Base-by-base conservation (phyloP, 1,140 invertebrate genomes). In the Cepaea nemoralis region DNA sequence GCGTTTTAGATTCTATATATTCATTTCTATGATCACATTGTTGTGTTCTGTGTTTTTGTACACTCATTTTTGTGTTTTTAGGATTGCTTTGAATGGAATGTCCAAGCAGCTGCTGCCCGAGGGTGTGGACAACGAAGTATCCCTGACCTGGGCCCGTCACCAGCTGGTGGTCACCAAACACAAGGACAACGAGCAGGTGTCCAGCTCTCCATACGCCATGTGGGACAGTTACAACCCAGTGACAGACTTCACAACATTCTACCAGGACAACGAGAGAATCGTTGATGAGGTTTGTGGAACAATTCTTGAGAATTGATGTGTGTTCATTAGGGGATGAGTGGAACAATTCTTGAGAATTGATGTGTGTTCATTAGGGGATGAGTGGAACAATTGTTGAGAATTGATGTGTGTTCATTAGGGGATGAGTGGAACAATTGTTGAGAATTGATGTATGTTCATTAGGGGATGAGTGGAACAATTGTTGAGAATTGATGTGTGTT, bases 81-180 rank as follows among this genome's bases (percentile, higher is more conserved):
- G 83, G 81, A 71, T 86, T 16, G 35, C 82, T 24, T n/a, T 83
- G 1, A 76, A 84, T 37, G 82, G 82, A 39, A 83, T 84, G 67
- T 80, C 80, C 5, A 87, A 89, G 78, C 84, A 87, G 59, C 39
- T 90, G 12, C 70, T 89, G 10, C 86, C 89, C 10, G 80, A 85
- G 31, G 82, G 85, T 48, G 81, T 83, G 27, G 84, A 87, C 24
- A 88, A 86, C 75, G 88, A 87, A 37, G 55, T 31, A 14, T 82
- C 85, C 6, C 50, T 89, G 5, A 77, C 87, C 0, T 90, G 88
- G 88, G 80, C 88, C 1, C 81, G 88, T 19, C 87, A 89, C 55
- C 89, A 91, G 81, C 77, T 90, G 40, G 86, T 86, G 16, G 87
- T 91, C 3, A 91, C 90, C 12, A 89, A 87, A 71, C 78, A 84